phyloP scores from a whole-genome alignment of 1,140 invertebrate genomes.

The Nymphalis io region DNA sequence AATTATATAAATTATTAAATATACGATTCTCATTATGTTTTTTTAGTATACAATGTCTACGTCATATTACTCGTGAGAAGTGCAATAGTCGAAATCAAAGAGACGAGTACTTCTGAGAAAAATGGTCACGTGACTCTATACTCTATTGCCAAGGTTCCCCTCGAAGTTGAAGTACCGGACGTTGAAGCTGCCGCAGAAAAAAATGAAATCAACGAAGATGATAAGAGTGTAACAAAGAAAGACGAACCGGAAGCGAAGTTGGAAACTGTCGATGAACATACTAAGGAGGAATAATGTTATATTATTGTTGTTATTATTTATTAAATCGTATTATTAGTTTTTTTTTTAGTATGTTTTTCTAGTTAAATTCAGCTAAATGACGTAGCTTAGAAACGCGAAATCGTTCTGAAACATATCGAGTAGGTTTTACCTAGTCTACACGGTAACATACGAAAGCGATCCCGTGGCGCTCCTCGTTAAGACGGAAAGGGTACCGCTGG shows the following conservation, averaged over 20 bases:
- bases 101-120: conserved; percentile 27
- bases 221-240: neutral
- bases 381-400: too few species aligned
- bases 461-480: too few species aligned
- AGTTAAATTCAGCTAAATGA: too few species aligned
- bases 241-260: conserved; percentile 36
- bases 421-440: too few species aligned
- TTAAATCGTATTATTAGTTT: neutral
- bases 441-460: too few species aligned
- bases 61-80: conserved; percentile 57
- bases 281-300: conserved; percentile 41
- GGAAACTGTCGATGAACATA: conserved; percentile 49
- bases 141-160: conserved; percentile 32
- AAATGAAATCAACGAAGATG: conserved; percentile 2
- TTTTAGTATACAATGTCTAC: conserved; percentile 56
- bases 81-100: conserved; percentile 57
- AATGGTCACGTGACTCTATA: conserved; percentile 44
- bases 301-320: conserved; percentile 5
- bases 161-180: conserved; percentile 27
- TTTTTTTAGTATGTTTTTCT: too few species aligned
- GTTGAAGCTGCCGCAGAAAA: conserved; percentile 30
- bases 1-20: too few species aligned
- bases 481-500: too few species aligned
- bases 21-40: neutral
- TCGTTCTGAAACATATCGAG: too few species aligned